These are phyloP conservation scores for Nymphalis io DNA, from an alignment of 1,140 invertebrate genomes.

Conservation along the genomic window DNA sequence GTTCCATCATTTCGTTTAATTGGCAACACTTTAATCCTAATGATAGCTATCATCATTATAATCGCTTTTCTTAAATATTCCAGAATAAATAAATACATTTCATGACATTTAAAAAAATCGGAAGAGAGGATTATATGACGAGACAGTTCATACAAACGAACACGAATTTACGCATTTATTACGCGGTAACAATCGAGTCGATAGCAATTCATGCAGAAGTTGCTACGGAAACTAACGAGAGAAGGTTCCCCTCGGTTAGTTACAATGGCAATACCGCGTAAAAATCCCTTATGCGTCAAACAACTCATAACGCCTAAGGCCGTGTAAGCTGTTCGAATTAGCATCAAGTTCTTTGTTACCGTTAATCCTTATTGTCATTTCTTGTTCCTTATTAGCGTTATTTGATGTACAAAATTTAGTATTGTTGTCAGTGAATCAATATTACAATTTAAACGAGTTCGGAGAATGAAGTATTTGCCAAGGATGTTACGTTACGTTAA, in stretches of 20 bases:
- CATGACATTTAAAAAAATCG: too few relatives aligned
- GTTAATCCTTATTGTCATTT: slow-evolving; percentile 17
- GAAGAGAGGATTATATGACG: too few relatives aligned
- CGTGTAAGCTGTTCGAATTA: slow-evolving; percentile 13
- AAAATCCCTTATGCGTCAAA: slow-evolving; percentile 50
- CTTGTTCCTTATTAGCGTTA: slow-evolving; percentile 11
- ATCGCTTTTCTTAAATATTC: too few relatives aligned
- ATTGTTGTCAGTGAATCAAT: slow-evolving; percentile 2
- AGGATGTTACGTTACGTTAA: background rate
- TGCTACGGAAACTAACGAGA: background rate
- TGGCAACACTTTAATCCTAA: too few relatives aligned
- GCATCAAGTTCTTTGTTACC: slow-evolving; percentile 5
- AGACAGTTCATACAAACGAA: too few relatives aligned
- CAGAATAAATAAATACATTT: too few relatives aligned
- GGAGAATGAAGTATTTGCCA: background rate
- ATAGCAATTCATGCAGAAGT: background rate
- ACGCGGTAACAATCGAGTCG: background rate
- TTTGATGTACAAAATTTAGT: background rate
- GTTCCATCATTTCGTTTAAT: too few relatives aligned
- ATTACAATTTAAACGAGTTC: background rate
- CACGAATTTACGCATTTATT: background rate
- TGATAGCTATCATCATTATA: too few relatives aligned
- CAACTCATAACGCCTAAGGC: slow-evolving; percentile 27
- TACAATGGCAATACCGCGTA: slow-evolving; percentile 16
- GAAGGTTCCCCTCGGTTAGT: background rate